Evolutionary conservation across 2,888 invertebrate species (phyloP), one percentile per base, ranked within the genome.

Genomic region (Drosophila kambysellisi): DNA sequence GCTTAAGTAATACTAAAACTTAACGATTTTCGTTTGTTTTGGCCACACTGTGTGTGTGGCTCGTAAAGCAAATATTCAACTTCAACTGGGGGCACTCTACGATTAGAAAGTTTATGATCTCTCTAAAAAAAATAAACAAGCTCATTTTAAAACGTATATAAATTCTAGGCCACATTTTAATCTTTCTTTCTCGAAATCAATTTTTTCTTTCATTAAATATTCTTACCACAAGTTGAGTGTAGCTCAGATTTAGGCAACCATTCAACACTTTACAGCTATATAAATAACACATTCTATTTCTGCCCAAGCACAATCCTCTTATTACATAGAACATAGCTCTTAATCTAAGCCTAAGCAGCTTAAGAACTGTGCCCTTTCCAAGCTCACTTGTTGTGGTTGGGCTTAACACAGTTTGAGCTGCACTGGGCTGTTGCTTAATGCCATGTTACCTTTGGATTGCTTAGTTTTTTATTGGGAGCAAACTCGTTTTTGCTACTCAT

Each of bases 391-490:
- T 9, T 15, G 29, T 17, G 12, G n/a, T 37, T 29, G 60, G 48
- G 15, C 58, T 79, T 72, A 76, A n/a, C 65, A 72, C 76, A 79
- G 72, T 80, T 79, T 65, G 65, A 51, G 59, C 32, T 62, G 68
- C 76, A 74, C 74, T 73, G 51, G 32, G 53, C 29, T 35, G 46
- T 20, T 52, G 39, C 41, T 30, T 59, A 53, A 66, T 51, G 70
- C 39, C 61, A 53, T 54, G 60, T 51, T 70, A 48, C 53, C 61
- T 74, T 78, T 79, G 15, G 29, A 37, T 61, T 60, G 58, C 37
- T 56, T 25, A 15, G 15, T 15, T 35, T 48, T 56, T 68, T 56
- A 12, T 64, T 64, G 41, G 80, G 39, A 54, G 6, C 20, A 78
- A 80, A 80, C 78, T 53, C 56, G 76, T 78, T 78, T 68, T 33